phyloP scores from a whole-genome alignment of 1,140 invertebrate species.

The Leptonema lineaticorne region DNA sequence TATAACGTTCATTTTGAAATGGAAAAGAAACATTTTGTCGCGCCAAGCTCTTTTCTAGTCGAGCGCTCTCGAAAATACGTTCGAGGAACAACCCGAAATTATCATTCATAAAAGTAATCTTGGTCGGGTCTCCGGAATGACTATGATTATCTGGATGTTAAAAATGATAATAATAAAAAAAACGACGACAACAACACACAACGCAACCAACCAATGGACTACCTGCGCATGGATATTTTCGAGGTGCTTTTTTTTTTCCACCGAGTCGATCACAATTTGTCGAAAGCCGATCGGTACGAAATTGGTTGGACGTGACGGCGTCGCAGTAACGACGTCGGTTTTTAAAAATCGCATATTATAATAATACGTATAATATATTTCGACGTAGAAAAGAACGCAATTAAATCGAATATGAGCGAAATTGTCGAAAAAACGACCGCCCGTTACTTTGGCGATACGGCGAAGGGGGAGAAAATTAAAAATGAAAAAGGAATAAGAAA shows the following conservation, averaged over 20 bases:
- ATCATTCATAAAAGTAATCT: conserved; percentile 50
- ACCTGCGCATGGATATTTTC: conserved; percentile 20
- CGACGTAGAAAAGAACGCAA: conserved; percentile 35
- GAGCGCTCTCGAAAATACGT: not conserved
- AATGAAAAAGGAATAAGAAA: not conserved
- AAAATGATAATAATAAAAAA: conserved; percentile 10
- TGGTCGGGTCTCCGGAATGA: conserved; percentile 45
- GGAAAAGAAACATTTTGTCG: not conserved
- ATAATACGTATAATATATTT: too few relatives aligned
- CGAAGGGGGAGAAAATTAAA: not conserved
- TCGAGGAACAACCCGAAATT: conserved; percentile 46
- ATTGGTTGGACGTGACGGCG: conserved; percentile 40
- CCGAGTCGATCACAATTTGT: conserved; percentile 24
- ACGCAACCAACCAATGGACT: conserved; percentile 6
- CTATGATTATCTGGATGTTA: conserved; percentile 50
- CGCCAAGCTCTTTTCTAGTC: not conserved
- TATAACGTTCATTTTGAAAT: not conserved
- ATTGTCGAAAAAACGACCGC: not conserved
- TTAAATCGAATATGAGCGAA: not conserved
- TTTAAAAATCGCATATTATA: too few relatives aligned
- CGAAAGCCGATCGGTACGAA: conserved; percentile 36
- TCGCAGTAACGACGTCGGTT: conserved; percentile 33
- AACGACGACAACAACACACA: not conserved
- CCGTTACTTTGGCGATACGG: not conserved
- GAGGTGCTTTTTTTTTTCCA: not conserved